Base-by-base conservation (phyloP, 1,140 invertebrate genomes). In the Fragariocoptes setiger region DNA sequence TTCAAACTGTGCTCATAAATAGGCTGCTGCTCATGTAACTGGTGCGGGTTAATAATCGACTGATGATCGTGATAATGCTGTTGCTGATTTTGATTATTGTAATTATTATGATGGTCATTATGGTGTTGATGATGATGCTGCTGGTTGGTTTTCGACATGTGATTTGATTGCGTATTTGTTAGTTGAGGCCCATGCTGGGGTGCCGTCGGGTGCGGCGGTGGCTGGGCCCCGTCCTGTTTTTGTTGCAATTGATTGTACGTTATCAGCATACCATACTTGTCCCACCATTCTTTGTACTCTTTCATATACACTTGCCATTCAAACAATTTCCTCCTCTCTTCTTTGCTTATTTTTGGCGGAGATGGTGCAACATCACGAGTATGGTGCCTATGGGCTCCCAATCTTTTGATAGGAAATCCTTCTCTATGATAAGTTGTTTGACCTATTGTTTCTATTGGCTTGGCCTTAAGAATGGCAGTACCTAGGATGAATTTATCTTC, bases 271-370 rank as follows among this genome's bases (percentile, higher is more conserved):
- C 25, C 25, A 31, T 46, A 47, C 21, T 35, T 42, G 8, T 43
- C 38, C 38, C 45, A 15, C n/a, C 46, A 45, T 37, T 43, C 46
- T 46, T 53, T 41, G 49, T 61, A 52, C 37, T 73, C 67, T 45
- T 71, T 63, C 13, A 71, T 70, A 21, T 72, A 68, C 18, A 64
- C 56, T 59, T 76, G 70, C 15, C 70, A 54, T 17, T 72, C 75
- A 58, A 80, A 83, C 39, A 73, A 55, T 50, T 74, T 68, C 20
- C 77, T 55, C 3, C 74, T 54, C 49, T 76, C 67, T 38, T 69
- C 65, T 54, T 76, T 76, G 1, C 41, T 44, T 19, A 44, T n/a
- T 44, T 44, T 39, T 3, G 40, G 42, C 14, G 40, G 40, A n/a
- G 21, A 18, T 43, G 42, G 42, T 18, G 18, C 41, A 12, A 19